These are phyloP conservation scores for Microcebus tavaratra DNA, from an alignment of 2,113 vertebrate species.

Conservation along the genomic window DNA sequence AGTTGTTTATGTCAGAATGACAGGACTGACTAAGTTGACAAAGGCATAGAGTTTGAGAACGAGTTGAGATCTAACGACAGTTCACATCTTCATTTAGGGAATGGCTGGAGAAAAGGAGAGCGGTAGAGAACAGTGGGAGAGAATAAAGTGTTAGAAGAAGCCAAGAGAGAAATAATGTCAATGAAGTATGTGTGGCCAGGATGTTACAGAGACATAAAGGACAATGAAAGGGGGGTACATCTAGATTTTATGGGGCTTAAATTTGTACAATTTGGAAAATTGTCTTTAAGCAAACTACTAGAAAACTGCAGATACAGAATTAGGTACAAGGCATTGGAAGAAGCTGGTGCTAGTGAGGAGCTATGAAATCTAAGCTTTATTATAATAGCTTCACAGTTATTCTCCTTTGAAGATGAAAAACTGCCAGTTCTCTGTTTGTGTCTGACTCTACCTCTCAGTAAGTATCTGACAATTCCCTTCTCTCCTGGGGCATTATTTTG, in stretches of 20 bases:
- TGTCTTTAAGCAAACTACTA: background rate
- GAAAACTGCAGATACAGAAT: background rate
- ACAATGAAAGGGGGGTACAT: background rate
- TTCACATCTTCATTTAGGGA: background rate
- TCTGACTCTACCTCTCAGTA: background rate
- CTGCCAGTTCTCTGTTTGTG: background rate
- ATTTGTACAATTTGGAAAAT: background rate
- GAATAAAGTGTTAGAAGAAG: background rate
- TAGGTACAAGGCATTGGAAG: background rate
- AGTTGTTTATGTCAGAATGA: background rate
- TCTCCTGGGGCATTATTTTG: background rate
- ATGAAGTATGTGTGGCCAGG: background rate
- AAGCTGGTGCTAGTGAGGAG: background rate
- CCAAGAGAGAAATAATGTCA: background rate
- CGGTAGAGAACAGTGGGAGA: background rate
- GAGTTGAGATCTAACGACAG: background rate
- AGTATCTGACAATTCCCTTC: background rate
- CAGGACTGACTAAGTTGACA: background rate
- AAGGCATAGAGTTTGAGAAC: background rate
- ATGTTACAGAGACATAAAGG: background rate
- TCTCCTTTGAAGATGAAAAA: background rate
- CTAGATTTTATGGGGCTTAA: background rate
- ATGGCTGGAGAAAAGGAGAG: background rate
- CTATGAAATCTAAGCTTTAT: background rate
- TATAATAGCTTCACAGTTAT: background rate